phyloP scores from a whole-genome alignment of 2,113 vertebrate genomes.

The Corythoichthys haematopterus region DNA sequence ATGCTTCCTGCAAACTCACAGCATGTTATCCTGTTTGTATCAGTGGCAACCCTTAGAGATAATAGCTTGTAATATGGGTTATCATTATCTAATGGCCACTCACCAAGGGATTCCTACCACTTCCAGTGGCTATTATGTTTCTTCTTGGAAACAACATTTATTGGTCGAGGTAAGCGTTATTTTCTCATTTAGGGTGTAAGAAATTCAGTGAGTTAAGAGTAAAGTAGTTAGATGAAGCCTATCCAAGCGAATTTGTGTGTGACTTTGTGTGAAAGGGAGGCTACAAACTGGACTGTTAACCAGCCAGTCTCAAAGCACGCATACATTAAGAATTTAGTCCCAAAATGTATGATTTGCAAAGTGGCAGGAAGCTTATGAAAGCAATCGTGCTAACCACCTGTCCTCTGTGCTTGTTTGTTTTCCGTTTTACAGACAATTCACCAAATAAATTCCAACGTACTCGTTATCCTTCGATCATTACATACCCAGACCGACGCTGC shows the following conservation, averaged over 20 bases:
- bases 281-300: too few relatives aligned
- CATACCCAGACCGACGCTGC: constrained; percentile 90
- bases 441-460: not conserved
- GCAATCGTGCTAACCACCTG: too few relatives aligned
- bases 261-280: too few relatives aligned
- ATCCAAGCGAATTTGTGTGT: too few relatives aligned
- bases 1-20: not conserved
- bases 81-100: not conserved
- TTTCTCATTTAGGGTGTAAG: too few relatives aligned
- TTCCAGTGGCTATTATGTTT: constrained; percentile 2
- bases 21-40: constrained; percentile 3
- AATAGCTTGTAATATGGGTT: constrained; percentile 13
- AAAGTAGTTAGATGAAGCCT: too few relatives aligned
- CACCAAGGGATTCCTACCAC: not conserved
- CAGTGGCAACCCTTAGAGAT: constrained; percentile 16
- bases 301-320: too few relatives aligned
- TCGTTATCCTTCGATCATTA: not conserved
- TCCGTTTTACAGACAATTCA: not conserved
- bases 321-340: too few relatives aligned
- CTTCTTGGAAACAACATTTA: not conserved
- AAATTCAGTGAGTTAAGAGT: too few relatives aligned
- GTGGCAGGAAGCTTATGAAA: too few relatives aligned
- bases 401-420: not conserved
- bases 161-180: constrained; percentile 4
- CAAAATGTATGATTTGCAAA: too few relatives aligned